Evolutionary conservation across 2,113 vertebrate species (phyloP).

Genomic region (Notothenia rossii): DNA sequence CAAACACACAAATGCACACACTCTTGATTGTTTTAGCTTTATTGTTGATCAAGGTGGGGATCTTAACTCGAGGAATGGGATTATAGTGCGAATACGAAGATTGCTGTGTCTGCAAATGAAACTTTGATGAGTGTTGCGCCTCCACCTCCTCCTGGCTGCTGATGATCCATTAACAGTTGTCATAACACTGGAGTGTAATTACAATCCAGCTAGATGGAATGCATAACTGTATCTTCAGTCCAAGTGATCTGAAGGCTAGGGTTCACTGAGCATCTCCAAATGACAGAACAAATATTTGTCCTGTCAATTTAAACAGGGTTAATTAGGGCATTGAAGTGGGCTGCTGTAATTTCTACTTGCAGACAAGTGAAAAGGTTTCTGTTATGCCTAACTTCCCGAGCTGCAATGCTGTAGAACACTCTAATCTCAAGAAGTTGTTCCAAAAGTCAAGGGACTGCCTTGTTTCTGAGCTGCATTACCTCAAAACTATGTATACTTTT

Average conservation of each 20-base stretch:
- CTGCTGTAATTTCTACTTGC: slow-evolving; percentile 34
- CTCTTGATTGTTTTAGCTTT: slow-evolving; percentile 34
- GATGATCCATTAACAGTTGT: slow-evolving; percentile 54
- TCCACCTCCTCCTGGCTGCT: slow-evolving; percentile 23
- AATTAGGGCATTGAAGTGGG: slow-evolving; percentile 40
- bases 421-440: not conserved
- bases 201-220: slow-evolving; percentile 27
- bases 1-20: slow-evolving; percentile 7
- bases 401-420: not conserved
- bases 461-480: slow-evolving; percentile 7
- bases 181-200: slow-evolving; percentile 39
- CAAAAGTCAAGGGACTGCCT: slow-evolving; percentile 8
- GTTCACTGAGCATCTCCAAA: slow-evolving; percentile 20
- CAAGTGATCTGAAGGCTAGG: slow-evolving; percentile 19
- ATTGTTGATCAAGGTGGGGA: slow-evolving; percentile 42
- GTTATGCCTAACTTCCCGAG: slow-evolving; percentile 32
- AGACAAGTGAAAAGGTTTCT: slow-evolving; percentile 21
- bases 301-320: slow-evolving; percentile 40
- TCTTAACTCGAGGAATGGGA: slow-evolving; percentile 26
- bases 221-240: slow-evolving; percentile 32
- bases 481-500: not conserved
- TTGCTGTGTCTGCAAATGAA: slow-evolving; percentile 45
- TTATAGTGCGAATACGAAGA: slow-evolving; percentile 32
- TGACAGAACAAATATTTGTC: slow-evolving; percentile 57
- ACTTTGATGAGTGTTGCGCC: slow-evolving; percentile 45